phyloP scores from a whole-genome alignment of 2,113 vertebrate species.

The Lophius piscatorius region DNA sequence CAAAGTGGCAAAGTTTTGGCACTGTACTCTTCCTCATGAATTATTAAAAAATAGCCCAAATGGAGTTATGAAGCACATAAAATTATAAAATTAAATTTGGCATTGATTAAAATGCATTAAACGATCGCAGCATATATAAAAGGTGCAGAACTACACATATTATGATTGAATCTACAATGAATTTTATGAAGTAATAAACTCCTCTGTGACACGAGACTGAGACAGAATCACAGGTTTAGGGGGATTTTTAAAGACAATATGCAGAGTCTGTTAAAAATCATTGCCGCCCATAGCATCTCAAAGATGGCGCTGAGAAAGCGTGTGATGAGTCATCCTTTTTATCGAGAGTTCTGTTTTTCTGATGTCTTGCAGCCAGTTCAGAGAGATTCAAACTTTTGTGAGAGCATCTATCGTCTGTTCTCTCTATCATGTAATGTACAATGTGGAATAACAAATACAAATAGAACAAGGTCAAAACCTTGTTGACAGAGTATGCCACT shows the following conservation, averaged over 20 bases:
- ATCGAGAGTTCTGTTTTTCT: not conserved
- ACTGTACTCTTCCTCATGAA: not conserved
- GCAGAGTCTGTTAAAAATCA: too few relatives aligned
- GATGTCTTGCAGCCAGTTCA: slow-evolving; percentile 21
- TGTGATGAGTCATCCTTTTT: slow-evolving; percentile 9
- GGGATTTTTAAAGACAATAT: slow-evolving; percentile 2
- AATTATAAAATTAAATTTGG: not conserved
- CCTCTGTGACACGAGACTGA: not conserved
- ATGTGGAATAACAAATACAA: too few relatives aligned
- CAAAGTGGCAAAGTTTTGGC: too few relatives aligned
- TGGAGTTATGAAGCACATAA: not conserved
- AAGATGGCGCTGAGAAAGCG: too few relatives aligned
- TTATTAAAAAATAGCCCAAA: not conserved
- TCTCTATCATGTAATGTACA: too few relatives aligned
- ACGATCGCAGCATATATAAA: not conserved
- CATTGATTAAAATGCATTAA: not conserved
- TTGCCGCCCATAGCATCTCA: too few relatives aligned
- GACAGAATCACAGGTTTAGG: not conserved
- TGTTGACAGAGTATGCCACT: too few relatives aligned
- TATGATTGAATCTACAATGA: not conserved
- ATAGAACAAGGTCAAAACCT: too few relatives aligned
- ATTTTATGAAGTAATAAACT: not conserved
- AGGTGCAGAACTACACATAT: not conserved
- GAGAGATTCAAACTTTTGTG: not conserved
- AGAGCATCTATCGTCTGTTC: too few relatives aligned